These are phyloP conservation scores for Scaptomyza parva DNA, from an alignment of 2,888 invertebrate genomes.

Conservation along the genomic window DNA sequence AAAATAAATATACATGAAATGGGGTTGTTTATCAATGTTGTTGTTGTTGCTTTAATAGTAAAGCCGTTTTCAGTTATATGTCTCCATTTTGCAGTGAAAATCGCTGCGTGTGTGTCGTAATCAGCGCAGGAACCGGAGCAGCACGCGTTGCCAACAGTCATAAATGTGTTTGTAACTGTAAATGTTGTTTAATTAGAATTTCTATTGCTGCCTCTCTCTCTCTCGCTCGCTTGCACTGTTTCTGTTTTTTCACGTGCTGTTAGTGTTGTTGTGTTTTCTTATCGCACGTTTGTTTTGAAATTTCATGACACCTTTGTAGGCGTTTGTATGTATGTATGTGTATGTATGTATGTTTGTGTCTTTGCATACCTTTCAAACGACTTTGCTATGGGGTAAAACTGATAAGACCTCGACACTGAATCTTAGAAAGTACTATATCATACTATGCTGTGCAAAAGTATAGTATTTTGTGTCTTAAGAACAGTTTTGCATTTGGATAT, in stretches of 20 bases:
- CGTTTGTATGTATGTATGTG: slow-evolving; percentile 3
- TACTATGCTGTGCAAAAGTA: not conserved
- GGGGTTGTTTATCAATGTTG: slow-evolving; percentile 42
- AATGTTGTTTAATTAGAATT: slow-evolving; percentile 62
- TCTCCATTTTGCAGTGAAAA: slow-evolving; percentile 51
- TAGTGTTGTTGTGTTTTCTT: slow-evolving; percentile 37
- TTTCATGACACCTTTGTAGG: slow-evolving; percentile 32
- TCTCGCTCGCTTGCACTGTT: not conserved
- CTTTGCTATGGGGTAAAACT: slow-evolving; percentile 50
- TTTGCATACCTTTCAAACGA: slow-evolving; percentile 72
- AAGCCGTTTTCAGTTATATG: slow-evolving; percentile 33
- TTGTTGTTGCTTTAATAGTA: slow-evolving; percentile 17
- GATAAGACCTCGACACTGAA: slow-evolving; percentile 55
- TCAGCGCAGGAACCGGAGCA: slow-evolving; percentile 58
- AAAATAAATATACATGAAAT: slow-evolving; percentile 41
- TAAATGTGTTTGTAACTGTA: slow-evolving; percentile 37
- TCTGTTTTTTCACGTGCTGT: slow-evolving; percentile 13
- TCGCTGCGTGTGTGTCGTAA: slow-evolving; percentile 51
- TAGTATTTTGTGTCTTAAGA: not conserved
- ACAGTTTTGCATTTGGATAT: not conserved
- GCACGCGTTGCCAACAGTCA: slow-evolving; percentile 43
- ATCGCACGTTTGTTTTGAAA: slow-evolving; percentile 57
- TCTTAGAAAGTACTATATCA: not conserved
- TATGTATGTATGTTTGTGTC: slow-evolving; percentile 10
- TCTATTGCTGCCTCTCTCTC: slow-evolving; percentile 10